Evolutionary conservation across 2,113 vertebrate species (phyloP).

Genomic region (Galemys pyrenaicus): DNA sequence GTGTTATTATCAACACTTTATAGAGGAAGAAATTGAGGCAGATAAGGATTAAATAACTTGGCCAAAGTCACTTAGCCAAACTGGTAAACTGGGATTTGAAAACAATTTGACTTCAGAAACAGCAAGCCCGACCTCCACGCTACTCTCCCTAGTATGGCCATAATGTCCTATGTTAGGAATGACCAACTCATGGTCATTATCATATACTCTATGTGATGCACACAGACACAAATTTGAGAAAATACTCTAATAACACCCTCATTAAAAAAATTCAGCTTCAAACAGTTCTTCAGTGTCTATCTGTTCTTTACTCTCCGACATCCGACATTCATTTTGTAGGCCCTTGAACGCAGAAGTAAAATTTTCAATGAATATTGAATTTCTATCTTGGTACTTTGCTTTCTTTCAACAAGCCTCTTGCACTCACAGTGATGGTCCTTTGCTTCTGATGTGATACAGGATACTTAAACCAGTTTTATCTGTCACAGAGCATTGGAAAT

Average conservation of each 20-base stretch:
- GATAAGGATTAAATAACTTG: neutral
- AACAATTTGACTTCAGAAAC: neutral
- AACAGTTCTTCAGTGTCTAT: neutral
- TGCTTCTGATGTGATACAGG: neutral
- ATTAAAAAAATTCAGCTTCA: neutral
- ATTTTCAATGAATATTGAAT: neutral
- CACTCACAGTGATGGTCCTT: neutral
- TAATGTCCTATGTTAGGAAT: neutral
- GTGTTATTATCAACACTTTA: neutral
- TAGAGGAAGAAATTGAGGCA: neutral
- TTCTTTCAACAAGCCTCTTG: conserved; percentile 18
- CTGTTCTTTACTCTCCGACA: neutral
- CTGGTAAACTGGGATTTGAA: neutral
- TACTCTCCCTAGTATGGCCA: neutral
- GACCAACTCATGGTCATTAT: neutral
- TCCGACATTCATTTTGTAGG: neutral
- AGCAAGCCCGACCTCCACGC: neutral
- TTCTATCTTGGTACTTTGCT: neutral
- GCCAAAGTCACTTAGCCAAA: neutral
- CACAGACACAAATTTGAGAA: neutral
- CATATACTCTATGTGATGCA: neutral
- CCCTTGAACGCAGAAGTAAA: neutral
- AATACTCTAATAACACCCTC: neutral
- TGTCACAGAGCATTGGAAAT: neutral
- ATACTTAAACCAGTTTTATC: neutral